Conservation (phyloP, 2,888 invertebrate genomes). For the Prenolepis imparis region DNA sequence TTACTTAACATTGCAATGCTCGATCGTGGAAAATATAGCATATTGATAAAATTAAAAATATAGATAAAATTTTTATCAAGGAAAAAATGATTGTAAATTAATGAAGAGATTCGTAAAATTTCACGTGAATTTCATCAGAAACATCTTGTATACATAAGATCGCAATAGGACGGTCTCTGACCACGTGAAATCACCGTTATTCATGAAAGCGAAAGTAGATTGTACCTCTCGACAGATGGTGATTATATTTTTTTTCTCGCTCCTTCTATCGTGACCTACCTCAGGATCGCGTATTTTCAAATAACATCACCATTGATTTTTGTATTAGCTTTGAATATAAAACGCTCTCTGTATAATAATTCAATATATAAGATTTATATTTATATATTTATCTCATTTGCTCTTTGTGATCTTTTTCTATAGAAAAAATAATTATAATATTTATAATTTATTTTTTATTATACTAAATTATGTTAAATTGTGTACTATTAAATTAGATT, state of each 20-base stretch:
- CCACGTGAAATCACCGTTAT: not conserved
- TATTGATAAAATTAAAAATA: not conserved
- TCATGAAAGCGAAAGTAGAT: constrained; percentile 26
- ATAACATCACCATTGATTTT: not conserved
- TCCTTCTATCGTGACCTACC: not conserved
- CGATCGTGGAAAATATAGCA: not conserved
- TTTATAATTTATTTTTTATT: not conserved
- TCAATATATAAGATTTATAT: constrained; percentile 4
- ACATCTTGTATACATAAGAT: not conserved
- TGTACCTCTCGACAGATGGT: not conserved
- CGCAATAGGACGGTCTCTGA: not conserved
- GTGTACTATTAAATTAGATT: not conserved
- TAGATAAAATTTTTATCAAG: not conserved
- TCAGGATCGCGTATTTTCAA: constrained; percentile 1
- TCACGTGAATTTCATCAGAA: not conserved
- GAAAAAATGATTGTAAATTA: constrained; percentile 18
- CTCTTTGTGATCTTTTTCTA: not conserved
- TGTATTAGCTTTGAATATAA: not conserved
- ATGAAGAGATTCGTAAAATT: not conserved
- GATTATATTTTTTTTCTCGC: not conserved
- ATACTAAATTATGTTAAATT: not conserved
- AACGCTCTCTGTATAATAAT: not conserved
- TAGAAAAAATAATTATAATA: not conserved
- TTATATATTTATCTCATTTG: not conserved
- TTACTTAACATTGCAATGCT: not conserved